Evolutionary conservation across 2,113 vertebrate species (phyloP).

Genomic region (Electrona antarctica): DNA sequence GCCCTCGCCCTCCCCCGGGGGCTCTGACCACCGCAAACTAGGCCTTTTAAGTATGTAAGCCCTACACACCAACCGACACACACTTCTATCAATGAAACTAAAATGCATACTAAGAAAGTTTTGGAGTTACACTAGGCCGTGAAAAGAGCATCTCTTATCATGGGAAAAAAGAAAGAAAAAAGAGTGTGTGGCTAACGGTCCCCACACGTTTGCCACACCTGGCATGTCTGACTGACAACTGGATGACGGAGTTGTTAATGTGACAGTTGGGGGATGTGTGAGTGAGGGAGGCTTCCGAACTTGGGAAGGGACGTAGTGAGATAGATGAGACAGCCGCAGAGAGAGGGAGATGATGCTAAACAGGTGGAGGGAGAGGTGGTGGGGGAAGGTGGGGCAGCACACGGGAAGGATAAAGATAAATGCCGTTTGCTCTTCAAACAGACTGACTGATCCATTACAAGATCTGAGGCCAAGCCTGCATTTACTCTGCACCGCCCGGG

Average conservation of each 20-base stretch:
- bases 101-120: not conserved
- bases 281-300: slow-evolving; percentile 18
- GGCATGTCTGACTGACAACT: not conserved
- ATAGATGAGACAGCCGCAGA: slow-evolving; percentile 3
- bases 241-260: slow-evolving; percentile 41
- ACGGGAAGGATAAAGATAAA: slow-evolving; percentile 55
- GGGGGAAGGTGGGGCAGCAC: no score
- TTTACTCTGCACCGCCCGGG: slow-evolving; percentile 41
- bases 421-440: slow-evolving; percentile 57
- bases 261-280: slow-evolving; percentile 22
- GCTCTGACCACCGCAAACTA: slow-evolving; percentile 8
- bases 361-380: no score
- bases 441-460: slow-evolving; percentile 36
- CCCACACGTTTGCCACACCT: no score
- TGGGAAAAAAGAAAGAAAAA: no score
- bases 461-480: slow-evolving; percentile 32
- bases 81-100: not conserved
- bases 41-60: slow-evolving; percentile 36
- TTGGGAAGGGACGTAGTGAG: slow-evolving; percentile 5
- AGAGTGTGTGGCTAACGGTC: no score
- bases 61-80: not conserved
- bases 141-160: no score
- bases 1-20: slow-evolving; percentile 1
- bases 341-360: slow-evolving; percentile 52
- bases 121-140: not conserved